Evolutionary conservation across 1,140 invertebrate genomes (phyloP).

Genomic region (Lanistes nyassanus): DNA sequence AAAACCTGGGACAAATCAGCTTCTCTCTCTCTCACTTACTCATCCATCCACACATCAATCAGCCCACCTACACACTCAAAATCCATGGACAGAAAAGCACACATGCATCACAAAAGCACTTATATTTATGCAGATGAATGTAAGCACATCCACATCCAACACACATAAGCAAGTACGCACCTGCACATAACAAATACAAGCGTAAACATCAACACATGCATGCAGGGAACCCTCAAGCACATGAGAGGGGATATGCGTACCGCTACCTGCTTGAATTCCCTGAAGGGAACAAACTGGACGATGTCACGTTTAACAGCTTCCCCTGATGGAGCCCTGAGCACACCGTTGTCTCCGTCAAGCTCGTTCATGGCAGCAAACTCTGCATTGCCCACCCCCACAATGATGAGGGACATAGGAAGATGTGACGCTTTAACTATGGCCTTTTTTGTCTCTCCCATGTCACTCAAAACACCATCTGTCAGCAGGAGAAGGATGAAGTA

Average conservation of each 20-base stretch:
- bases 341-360: constrained; percentile 71
- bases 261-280: constrained; percentile 65
- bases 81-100: no score
- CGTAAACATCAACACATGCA: not conserved
- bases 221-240: not conserved
- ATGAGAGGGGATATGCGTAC: not conserved
- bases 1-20: not conserved
- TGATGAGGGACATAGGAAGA: constrained; percentile 74
- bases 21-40: not conserved
- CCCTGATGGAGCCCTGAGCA: constrained; percentile 62
- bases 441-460: constrained; percentile 74
- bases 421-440: constrained; percentile 71
- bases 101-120: no score
- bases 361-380: constrained; percentile 72
- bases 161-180: no score
- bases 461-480: constrained; percentile 77
- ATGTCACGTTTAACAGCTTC: constrained; percentile 71
- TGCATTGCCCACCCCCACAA: constrained; percentile 73
- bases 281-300: constrained; percentile 74
- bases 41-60: not conserved
- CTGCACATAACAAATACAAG: not conserved
- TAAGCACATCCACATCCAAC: not conserved
- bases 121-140: not conserved
- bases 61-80: no score
- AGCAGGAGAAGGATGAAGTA: constrained; percentile 77